Evolutionary conservation across 2,888 invertebrate species (phyloP), one percentile per base, ranked within the genome.

Genomic region (Acleris emargana): DNA sequence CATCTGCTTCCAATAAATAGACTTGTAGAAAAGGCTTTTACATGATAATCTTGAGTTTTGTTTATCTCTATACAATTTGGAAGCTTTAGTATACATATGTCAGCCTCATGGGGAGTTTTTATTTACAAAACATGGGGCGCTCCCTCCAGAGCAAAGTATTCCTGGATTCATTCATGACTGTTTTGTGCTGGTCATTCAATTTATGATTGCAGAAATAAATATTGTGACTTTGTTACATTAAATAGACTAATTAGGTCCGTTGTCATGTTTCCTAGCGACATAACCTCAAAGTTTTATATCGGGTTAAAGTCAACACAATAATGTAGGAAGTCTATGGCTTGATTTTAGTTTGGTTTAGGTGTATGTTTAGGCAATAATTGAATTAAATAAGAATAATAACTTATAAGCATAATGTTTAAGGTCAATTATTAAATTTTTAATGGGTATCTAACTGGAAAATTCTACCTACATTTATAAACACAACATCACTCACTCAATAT

Each of bases 391-490:
- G n/a, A 45, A 45, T 45, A n/a, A n/a, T n/a, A 43, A 13, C n/a
- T 16, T n/a, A 7, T 25, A 25, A 25, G 25, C 25, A 1, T 1
- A 7, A 7, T 45, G 6, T n/a, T 45, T 45, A 7, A 28, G 38
- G 11, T 13, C 3, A 38, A 45, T 45, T n/a, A 17, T n/a, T 16
- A 45, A 50, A 38, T 38, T 38, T 9, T 13, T 38, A 11, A 38
- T 13, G 38, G 25, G 38, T 49, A 50, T 55, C 50, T 55, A 28
- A 62, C 50, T 49, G 42, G 62, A 55, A 60, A 55, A 32, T 20
- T 64, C 59, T 59, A 64, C 54, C 59, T 64, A 13, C 59, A 55
- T 64, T 25, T 4, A 6, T 13, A 59, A 43, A 42, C 20, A 18
- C 4, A 25, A 11, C 11, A 13, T 49, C 20, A 9, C 18, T 5